These are phyloP conservation scores for Arothron firmamentum DNA, from an alignment of 2,113 vertebrate genomes.

Conservation along the genomic window DNA sequence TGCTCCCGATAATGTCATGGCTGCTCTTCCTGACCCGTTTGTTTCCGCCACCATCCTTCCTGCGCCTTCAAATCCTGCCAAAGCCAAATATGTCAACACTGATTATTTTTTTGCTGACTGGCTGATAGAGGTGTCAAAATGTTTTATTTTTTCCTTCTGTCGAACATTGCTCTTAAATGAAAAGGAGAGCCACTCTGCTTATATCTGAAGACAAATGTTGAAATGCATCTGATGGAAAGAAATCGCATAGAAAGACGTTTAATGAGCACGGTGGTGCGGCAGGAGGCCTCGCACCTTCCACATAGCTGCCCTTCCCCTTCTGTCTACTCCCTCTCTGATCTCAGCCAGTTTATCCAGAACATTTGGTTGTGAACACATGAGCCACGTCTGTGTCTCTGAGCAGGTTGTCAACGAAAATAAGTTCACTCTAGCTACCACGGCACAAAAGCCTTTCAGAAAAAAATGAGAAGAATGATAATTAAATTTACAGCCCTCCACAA, in stretches of 20 bases:
- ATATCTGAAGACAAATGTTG: too few species aligned
- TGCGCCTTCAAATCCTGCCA: neutral
- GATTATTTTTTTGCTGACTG: neutral
- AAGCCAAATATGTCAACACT: neutral
- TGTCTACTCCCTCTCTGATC: neutral
- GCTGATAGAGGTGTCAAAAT: neutral
- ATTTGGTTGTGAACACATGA: too few species aligned
- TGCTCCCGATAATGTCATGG: neutral
- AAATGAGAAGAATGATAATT: too few species aligned
- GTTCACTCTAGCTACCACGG: too few species aligned
- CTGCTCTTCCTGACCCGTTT: neutral
- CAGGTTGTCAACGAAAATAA: too few species aligned
- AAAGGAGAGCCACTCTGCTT: too few species aligned
- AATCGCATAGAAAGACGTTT: neutral
- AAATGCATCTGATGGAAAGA: neutral
- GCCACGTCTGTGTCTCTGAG: too few species aligned
- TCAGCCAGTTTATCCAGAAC: neutral
- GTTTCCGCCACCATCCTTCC: neutral
- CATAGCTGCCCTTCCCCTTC: conserved; percentile 16
- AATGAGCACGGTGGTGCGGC: neutral
- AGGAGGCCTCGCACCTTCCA: neutral
- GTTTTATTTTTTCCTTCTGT: neutral
- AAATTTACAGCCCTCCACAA: too few species aligned
- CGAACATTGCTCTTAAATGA: too few species aligned
- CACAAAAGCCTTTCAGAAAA: too few species aligned